Base-by-base conservation (phyloP, 2,888 invertebrate genomes). In the Agonopterix arenella region DNA sequence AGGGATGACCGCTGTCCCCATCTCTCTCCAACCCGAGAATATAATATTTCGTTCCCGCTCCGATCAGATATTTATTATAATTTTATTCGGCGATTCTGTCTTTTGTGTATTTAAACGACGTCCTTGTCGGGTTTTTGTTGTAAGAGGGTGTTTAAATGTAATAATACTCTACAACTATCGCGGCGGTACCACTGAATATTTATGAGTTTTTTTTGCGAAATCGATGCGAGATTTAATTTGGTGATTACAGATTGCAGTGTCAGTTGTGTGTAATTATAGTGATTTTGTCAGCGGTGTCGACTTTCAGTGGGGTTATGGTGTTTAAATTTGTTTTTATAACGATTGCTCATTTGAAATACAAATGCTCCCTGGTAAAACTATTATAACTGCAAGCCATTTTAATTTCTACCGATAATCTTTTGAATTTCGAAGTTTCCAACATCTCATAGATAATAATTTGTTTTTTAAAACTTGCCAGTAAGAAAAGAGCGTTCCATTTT, bases 51-150 rank as follows among this genome's bases (percentile, higher is more conserved):
- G 47, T 43, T 76, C 73, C 62, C 73, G 52, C 66, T 78, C 75
- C 69, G 55, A 54, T 60, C 28, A 28, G 70, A 78, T 84, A 84
- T 88, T 86, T 88, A 88, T 88, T 84, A 84, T 88, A 85, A 88
- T 88, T 84, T 86, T 86, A 88, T 88, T 81, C 86, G 76, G 76
- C 76, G 80, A 70, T 67, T 66, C 71, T 72, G 64, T 66, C 81
- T 74, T 75, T 88, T 88, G 84, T 85, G 69, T 68, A 68, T 71
- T 28, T 88, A 88, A 88, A 86, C 82, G 83, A 70, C 74, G 77
- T 78, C 70, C 80, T 81, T 76, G 74, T 74, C 62, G 71, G 63
- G 69, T 73, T 40, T 40, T 40, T 40, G 79, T 76, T 76, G 73
- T 73, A 68, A 58, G 70, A 77, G 81, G 81, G 84, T 70, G 70